Evolutionary conservation across 2,113 vertebrate species (phyloP).

Genomic region (Vulpes vulpes): DNA sequence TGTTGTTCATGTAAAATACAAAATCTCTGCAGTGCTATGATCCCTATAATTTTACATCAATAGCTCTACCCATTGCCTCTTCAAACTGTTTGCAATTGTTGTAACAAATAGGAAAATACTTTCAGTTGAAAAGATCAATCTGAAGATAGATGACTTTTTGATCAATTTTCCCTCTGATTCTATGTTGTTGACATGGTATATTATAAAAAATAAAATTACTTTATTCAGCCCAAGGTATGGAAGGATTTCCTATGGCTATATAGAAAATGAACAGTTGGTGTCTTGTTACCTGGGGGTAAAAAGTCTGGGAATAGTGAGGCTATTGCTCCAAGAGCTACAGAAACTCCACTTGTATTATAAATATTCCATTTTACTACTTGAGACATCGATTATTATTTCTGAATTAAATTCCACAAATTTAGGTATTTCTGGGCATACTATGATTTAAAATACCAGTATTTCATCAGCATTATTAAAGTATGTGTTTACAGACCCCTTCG

Average conservation of each 20-base stretch:
- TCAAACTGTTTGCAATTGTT: neutral
- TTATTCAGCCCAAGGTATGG: neutral
- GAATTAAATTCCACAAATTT: neutral
- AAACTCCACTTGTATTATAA: neutral
- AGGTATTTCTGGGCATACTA: neutral
- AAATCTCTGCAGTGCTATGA: neutral
- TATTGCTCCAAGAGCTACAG: neutral
- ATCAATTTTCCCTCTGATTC: neutral
- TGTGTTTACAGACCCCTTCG: neutral
- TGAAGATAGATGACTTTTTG: slow-evolving; percentile 5
- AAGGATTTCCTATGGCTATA: neutral
- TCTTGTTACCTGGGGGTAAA: neutral
- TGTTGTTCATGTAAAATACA: neutral
- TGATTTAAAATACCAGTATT: neutral
- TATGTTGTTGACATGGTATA: neutral
- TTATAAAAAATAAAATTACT: neutral
- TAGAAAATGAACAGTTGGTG: neutral
- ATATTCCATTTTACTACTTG: slow-evolving; percentile 7
- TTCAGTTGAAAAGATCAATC: slow-evolving; percentile 41
- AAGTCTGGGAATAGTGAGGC: neutral
- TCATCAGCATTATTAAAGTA: neutral
- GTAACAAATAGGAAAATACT: slow-evolving; percentile 40
- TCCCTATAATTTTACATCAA: neutral
- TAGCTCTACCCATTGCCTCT: neutral
- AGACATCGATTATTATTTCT: neutral